These are phyloP conservation scores for Mesembrinibis cayennensis DNA, from an alignment of 2,113 vertebrate genomes.

Conservation along the genomic window DNA sequence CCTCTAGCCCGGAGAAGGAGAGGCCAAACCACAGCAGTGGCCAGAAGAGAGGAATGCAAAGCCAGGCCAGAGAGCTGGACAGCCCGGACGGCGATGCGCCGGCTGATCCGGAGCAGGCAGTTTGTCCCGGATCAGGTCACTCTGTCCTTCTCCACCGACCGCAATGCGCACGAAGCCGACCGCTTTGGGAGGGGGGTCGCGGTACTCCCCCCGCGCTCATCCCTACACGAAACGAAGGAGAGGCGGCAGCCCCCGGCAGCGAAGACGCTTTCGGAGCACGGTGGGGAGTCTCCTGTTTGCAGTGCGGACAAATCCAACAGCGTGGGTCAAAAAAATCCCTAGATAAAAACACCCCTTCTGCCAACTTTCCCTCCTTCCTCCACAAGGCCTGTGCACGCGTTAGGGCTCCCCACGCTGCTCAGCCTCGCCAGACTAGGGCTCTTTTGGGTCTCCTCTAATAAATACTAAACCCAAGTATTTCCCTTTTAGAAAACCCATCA, in stretches of 20 bases:
- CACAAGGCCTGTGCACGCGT: accelerated
- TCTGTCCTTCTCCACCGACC: neutral
- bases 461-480: neutral
- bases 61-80: neutral
- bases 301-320: neutral
- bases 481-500: neutral
- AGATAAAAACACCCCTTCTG: too few relatives aligned
- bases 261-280: accelerated
- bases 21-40: neutral
- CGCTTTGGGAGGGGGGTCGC: neutral
- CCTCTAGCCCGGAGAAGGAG: neutral
- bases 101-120: neutral
- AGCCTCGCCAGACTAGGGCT: neutral
- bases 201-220: neutral
- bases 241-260: neutral
- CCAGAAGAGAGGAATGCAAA: neutral
- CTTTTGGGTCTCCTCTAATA: too few relatives aligned
- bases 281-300: too few relatives aligned
- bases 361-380: neutral
- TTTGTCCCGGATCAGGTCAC: neutral
- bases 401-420: neutral
- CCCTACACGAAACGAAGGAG: neutral
- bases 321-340: neutral
- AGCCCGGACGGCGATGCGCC: neutral
- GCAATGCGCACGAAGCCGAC: neutral